A percentile compares a stretch with the other conserved stretches of the same genome.
Evolutionary conservation across 2,113 vertebrate species (phyloP).

Genomic region (Cyprinodon tularosa): DNA sequence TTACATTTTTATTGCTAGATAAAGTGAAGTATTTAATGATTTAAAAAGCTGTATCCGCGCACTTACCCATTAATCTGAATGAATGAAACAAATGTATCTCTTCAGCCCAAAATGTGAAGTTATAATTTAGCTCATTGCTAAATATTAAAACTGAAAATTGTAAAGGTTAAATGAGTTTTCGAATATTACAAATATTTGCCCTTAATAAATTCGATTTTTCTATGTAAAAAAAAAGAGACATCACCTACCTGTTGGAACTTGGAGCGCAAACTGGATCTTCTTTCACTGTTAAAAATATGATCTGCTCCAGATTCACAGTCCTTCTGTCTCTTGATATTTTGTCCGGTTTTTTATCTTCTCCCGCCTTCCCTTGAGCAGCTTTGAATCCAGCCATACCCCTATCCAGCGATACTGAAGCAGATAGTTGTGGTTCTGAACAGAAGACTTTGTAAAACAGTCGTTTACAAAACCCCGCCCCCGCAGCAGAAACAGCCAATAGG

Average conservation of each 20-base stretch:
- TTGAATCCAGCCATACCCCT: slow-evolving; percentile 68
- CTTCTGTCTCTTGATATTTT: slow-evolving; percentile 13
- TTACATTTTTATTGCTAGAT: neutral
- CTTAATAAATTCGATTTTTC: neutral
- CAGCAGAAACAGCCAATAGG: slow-evolving; percentile 47
- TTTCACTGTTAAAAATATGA: slow-evolving; percentile 42
- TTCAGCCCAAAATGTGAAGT: neutral
- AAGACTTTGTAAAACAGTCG: slow-evolving; percentile 64
- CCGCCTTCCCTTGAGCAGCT: slow-evolving; percentile 34
- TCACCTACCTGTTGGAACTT: slow-evolving; percentile 64
- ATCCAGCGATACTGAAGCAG: slow-evolving; percentile 52
- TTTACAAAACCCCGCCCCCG: slow-evolving; percentile 50
- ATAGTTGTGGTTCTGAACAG: slow-evolving; percentile 55
- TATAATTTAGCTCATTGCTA: neutral
- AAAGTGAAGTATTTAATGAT: neutral
- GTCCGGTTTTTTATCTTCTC: slow-evolving; percentile 23
- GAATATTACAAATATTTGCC: neutral
- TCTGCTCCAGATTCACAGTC: slow-evolving; percentile 19
- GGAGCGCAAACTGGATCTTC: slow-evolving; percentile 33
- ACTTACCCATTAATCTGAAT: neutral
- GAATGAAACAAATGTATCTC: neutral
- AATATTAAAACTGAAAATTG: neutral
- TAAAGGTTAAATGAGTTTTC: neutral
- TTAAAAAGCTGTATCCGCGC: neutral
- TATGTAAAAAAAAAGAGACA: neutral